These are phyloP conservation scores for Oscheius myriophilus DNA, from an alignment of 2,888 invertebrate genomes.

Conservation along the genomic window DNA sequence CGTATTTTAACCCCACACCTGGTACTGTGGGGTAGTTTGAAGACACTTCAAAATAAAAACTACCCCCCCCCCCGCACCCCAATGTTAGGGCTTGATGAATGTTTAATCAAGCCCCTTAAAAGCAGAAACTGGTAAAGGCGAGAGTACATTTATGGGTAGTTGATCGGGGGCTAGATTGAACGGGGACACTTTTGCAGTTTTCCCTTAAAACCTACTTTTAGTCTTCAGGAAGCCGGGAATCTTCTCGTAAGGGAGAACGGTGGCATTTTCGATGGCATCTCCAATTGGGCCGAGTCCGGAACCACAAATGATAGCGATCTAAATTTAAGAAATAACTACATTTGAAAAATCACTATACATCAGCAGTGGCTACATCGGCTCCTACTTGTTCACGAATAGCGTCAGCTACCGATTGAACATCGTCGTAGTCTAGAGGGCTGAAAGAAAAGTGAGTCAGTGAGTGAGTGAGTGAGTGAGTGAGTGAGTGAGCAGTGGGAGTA, in stretches of 20 bases:
- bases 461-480: background rate
- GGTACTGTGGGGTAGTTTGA: too few species aligned
- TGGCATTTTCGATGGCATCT: constrained; percentile 78
- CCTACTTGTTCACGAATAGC: constrained; percentile 47
- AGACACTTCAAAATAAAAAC: too few species aligned
- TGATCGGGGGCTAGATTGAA: too few species aligned
- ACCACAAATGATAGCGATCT: constrained; percentile 92
- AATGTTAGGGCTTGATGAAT: too few species aligned
- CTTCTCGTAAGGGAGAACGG: constrained; percentile 82
- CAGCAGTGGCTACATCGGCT: constrained; percentile 32
- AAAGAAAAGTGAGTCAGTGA: constrained; percentile 2
- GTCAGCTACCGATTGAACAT: constrained; percentile 41
- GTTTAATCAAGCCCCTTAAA: too few species aligned
- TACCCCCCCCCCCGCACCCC: too few species aligned
- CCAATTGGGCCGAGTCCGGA: constrained; percentile 81
- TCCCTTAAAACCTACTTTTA: constrained; percentile 72
- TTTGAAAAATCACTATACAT: background rate
- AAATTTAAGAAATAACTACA: background rate
- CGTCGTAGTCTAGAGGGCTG: constrained; percentile 54
- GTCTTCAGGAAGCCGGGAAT: constrained; percentile 95
- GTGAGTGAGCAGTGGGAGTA: too few species aligned
- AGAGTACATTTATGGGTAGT: too few species aligned
- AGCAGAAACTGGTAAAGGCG: too few species aligned
- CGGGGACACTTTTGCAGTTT: too few species aligned
- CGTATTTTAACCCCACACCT: too few species aligned